phyloP scores from a whole-genome alignment of 2,888 invertebrate species.

The Agonopterix subpropinquella region DNA sequence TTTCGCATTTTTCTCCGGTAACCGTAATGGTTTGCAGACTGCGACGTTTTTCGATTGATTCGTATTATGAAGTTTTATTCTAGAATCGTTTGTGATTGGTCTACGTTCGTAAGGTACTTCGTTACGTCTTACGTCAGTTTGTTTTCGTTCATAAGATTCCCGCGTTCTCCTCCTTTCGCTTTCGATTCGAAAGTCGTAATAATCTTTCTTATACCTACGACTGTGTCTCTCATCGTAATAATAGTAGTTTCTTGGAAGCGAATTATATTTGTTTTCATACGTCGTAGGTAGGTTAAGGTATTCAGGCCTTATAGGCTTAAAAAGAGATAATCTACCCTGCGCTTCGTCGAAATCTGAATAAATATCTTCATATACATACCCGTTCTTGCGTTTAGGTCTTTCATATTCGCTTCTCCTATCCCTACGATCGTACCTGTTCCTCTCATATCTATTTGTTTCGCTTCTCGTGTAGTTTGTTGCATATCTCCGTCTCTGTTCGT shows the following conservation, averaged over 20 bases:
- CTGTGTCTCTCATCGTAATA: slow-evolving; percentile 46
- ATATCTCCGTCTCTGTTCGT: slow-evolving; percentile 40
- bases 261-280: slow-evolving; percentile 61
- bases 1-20: slow-evolving; percentile 53
- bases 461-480: slow-evolving; percentile 23
- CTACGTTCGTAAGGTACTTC: slow-evolving; percentile 19
- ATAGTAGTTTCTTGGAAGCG: slow-evolving; percentile 59
- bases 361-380: slow-evolving; percentile 69
- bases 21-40: slow-evolving; percentile 58
- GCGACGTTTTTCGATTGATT: slow-evolving; percentile 53
- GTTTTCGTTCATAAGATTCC: slow-evolving; percentile 36
- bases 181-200: slow-evolving; percentile 66
- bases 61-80: slow-evolving; percentile 16
- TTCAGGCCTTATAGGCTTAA: slow-evolving; percentile 67
- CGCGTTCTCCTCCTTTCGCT: slow-evolving; percentile 35
- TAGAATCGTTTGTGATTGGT: slow-evolving; percentile 10
- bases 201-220: slow-evolving; percentile 55
- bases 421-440: slow-evolving; percentile 24
- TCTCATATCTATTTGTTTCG: slow-evolving; percentile 14
- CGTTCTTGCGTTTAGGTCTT: slow-evolving; percentile 55
- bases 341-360: slow-evolving; percentile 70
- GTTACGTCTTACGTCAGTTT: slow-evolving; percentile 5
- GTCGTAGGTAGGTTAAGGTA: slow-evolving; percentile 59
- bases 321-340: slow-evolving; percentile 61
- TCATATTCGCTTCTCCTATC: slow-evolving; percentile 28